A percentile compares a stretch with the other conserved stretches of the same genome.
These are phyloP conservation scores for Upupa epops DNA, from an alignment of 2,113 vertebrate species.

Conservation along the genomic window DNA sequence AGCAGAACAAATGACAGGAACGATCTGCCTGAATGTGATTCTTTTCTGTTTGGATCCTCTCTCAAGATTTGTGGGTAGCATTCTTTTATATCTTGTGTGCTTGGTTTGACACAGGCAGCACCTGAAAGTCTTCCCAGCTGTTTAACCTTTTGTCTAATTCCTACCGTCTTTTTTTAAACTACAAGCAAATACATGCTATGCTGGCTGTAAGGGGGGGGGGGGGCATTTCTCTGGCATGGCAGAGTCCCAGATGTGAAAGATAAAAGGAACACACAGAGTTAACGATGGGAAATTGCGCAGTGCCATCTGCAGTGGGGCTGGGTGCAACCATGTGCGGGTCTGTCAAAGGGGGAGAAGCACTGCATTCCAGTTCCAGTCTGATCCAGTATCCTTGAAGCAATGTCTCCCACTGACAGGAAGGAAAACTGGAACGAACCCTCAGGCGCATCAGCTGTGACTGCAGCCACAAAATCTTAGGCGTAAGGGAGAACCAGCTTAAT, in stretches of 20 bases:
- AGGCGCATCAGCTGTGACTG: background rate
- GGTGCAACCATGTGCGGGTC: background rate
- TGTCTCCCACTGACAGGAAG: background rate
- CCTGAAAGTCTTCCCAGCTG: background rate
- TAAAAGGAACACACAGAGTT: background rate
- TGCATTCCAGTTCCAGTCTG: background rate
- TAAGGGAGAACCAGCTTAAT: background rate
- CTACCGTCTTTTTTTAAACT: background rate
- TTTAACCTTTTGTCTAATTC: background rate
- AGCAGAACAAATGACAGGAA: background rate
- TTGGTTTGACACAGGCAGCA: background rate
- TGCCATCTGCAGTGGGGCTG: background rate
- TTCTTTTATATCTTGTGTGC: background rate
- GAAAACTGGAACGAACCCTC: background rate
- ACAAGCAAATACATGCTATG: background rate
- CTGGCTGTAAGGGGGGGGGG: too few relatives aligned
- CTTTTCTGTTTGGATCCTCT: background rate
- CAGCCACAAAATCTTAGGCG: background rate
- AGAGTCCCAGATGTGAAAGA: background rate
- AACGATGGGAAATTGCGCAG: background rate
- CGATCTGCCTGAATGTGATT: background rate
- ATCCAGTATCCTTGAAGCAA: background rate
- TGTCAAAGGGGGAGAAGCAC: background rate
- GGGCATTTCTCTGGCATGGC: background rate
- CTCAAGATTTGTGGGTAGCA: background rate